Conservation (phyloP, 2,888 invertebrate genomes). For the Eretmocerus hayati region DNA sequence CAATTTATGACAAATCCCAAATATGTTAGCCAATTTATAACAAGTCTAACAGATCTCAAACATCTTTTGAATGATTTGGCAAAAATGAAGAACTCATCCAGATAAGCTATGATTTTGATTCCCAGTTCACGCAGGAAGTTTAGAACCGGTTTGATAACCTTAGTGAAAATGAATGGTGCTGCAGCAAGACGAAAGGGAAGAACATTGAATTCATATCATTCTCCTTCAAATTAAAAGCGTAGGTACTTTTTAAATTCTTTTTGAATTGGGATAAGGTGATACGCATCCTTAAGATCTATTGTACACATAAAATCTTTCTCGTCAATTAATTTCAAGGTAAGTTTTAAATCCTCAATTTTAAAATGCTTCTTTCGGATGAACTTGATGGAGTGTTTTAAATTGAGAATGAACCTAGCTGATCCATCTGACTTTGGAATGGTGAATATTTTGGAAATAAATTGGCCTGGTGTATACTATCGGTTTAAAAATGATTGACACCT, state of each 20-base stretch:
- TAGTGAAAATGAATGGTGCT: constrained; percentile 4
- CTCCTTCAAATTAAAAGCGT: background rate
- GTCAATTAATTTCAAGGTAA: constrained; percentile 11
- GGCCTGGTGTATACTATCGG: too few species aligned
- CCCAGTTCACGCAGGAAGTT: background rate
- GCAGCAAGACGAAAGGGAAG: background rate
- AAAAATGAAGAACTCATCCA: background rate
- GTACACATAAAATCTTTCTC: constrained; percentile 12
- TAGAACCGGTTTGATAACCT: background rate
- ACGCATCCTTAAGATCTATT: constrained; percentile 19
- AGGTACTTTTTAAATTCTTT: constrained; percentile 12
- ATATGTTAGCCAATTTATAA: background rate
- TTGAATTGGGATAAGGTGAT: constrained; percentile 17
- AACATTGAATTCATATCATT: background rate
- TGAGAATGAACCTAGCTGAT: constrained; percentile 19
- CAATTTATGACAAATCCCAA: background rate
- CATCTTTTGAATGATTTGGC: background rate
- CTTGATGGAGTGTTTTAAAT: constrained; percentile 21
- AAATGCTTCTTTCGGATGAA: constrained; percentile 22
- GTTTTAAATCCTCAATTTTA: constrained; percentile 19
- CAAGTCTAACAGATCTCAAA: background rate
- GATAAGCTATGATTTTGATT: background rate
- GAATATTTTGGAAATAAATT: too few species aligned
- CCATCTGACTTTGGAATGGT: constrained; percentile 8
- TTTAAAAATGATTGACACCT: too few species aligned